phyloP scores from a whole-genome alignment of 2,113 vertebrate species.

The Urocolius indicus region DNA sequence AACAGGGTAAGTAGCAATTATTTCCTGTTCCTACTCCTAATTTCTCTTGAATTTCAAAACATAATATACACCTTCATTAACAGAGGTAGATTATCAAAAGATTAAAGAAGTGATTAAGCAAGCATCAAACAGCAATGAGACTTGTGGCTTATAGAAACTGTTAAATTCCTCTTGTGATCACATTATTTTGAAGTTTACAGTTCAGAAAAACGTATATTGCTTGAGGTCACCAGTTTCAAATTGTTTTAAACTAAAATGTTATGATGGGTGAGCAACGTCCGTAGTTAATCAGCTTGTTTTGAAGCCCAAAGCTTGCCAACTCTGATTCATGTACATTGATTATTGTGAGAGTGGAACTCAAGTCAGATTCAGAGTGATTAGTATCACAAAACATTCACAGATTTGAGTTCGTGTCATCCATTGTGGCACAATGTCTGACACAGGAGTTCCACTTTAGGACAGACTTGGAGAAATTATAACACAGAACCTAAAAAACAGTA shows the following conservation, averaged over 20 bases:
- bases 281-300: background rate
- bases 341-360: background rate
- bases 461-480: background rate
- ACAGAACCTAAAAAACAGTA: background rate
- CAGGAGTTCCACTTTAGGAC: background rate
- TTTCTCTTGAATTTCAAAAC: slow-evolving; percentile 2
- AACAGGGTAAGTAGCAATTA: background rate
- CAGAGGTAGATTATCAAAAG: background rate
- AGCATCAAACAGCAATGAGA: background rate
- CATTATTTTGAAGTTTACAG: slow-evolving; percentile 1
- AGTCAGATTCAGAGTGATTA: background rate
- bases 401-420: background rate
- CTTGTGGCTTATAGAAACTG: background rate
- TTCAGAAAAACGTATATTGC: background rate
- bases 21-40: background rate
- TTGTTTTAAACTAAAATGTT: background rate
- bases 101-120: background rate
- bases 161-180: background rate
- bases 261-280: background rate
- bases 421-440: background rate
- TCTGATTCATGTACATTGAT: background rate
- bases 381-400: background rate
- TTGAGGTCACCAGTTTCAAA: background rate
- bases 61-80: background rate
- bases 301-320: background rate